Percentiles rank a stretch among this genome's conserved stretches.
phyloP scores from a whole-genome alignment of 2,113 vertebrate genomes.

The Ictalurus punctatus region DNA sequence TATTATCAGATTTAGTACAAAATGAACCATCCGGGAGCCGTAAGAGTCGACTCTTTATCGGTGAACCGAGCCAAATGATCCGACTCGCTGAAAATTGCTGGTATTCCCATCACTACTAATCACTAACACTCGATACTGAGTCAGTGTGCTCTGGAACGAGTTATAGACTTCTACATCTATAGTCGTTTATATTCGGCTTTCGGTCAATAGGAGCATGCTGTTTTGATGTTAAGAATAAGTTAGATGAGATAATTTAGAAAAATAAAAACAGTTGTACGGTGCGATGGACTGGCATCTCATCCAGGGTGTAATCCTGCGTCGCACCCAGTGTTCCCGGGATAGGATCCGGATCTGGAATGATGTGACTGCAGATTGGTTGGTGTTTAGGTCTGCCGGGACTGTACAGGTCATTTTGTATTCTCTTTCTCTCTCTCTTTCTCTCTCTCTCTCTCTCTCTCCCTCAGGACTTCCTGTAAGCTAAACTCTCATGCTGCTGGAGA shows the following conservation, averaged over 20 bases:
- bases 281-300: neutral
- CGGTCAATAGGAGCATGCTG: neutral
- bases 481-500: constrained; percentile 19
- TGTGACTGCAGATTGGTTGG: neutral
- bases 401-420: neutral
- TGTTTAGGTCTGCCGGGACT: neutral
- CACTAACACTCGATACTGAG: neutral
- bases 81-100: neutral
- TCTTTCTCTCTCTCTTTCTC: neutral
- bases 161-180: neutral
- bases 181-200: neutral
- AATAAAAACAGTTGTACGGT: neutral
- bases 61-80: neutral
- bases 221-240: neutral
- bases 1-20: no score
- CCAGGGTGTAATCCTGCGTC: neutral
- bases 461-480: constrained; percentile 38
- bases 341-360: neutral
- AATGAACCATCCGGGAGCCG: neutral
- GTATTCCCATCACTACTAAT: neutral
- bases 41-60: neutral
- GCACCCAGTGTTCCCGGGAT: neutral
- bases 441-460: constrained; percentile 39
- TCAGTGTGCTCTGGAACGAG: neutral
- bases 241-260: neutral